Evolutionary conservation across 2,888 invertebrate species (phyloP), one percentile per base, ranked within the genome.

Genomic region (Cephus rjabovi): DNA sequence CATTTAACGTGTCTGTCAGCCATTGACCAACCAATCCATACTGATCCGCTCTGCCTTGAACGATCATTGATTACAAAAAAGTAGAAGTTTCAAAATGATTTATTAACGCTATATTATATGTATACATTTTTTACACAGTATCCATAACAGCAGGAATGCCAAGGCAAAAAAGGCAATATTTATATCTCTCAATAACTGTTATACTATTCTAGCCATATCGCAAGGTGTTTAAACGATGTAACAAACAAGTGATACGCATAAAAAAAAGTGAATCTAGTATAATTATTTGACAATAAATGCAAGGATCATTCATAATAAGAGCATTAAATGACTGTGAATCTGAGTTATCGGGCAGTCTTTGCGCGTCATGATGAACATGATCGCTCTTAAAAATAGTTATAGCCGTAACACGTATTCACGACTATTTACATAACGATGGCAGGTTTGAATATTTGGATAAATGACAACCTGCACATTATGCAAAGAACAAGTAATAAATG

Each of bases 1-100:
- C 91, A 83, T 93, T 93, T 69, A 93, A 85, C 3, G 93, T 91
- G 81, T 93, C 93, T 2, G 93, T 93, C 73, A 93, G 87, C 92
- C 93, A 93, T 87, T 93, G 93, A 15, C 92, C 93, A 35, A 92
- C 92, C 79, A 93, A 88, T 23, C 93, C 93, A 81, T 93, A 93
- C 1, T 93, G 93, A 87, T 93, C 93, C 83, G 93, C 86, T 75
- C 93, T 93, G 23, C 23, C 56, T 56, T 80, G 37, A 83, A 71
- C 71, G 12, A 33, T 23, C 31, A 71, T 34, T 71, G 4, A 30
- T 30, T 11, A 71, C 15, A 12, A 11, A 73, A 74, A 56, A 56
- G 2, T 23, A 56, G 23, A 15, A 56, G 23, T 23, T 56, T 56
- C 23, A 56, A 37, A 12, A 37, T 37, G 12, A 12, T 37, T 37